Evolutionary conservation across 2,797 vertebrate species (phyloP), one percentile per base, ranked within the genome.

Genomic region (Pterois miles): DNA sequence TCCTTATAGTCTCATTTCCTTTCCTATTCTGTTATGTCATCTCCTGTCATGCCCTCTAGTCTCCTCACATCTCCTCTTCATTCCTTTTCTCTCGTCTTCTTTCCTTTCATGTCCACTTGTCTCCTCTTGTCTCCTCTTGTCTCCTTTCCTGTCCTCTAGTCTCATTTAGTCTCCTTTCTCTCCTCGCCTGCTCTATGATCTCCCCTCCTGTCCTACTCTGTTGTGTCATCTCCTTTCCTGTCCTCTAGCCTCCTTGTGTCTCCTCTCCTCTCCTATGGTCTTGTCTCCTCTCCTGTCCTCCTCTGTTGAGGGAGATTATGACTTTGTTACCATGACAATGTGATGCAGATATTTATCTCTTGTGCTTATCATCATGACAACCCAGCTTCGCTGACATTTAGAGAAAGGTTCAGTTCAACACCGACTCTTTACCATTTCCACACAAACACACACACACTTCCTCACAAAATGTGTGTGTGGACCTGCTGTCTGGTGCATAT

Each of bases 331-430:
- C 81, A 93, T 91, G 88, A 86, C 87, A 77, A 84, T 86, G 53
- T 57, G 67, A 86, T 79, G 82, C 72, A 13, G 54, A 86, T 92
- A 86, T 94, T 90, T 91, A 86, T 90, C 88, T 81, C 65, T 66
- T 40, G 46, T 70, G 71, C 81, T 88, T 86, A 89, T 92, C 91
- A 82, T 90, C 70, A 40, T 81, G 90, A 91, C 86, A 91, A 80
- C 76, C 46, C 83, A 74, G 82, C 29, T 82, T 82, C 5, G 8
- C 75, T 93, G 93, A 91, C 91, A 93, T 94, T 94, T 92, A 87
- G 89, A 88, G 72, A 90, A 90, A 88, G 85, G 86, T 88, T 89
- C 50, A 68, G 82, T 87, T 90, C 74, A 89, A 77, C 77, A 85
- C 48, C 23, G 72, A 57, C 80, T 80, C 78, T 83, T 84, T 46